Evolutionary conservation across 2,797 vertebrate species (phyloP).

Genomic region (Urophycis tenuis): DNA sequence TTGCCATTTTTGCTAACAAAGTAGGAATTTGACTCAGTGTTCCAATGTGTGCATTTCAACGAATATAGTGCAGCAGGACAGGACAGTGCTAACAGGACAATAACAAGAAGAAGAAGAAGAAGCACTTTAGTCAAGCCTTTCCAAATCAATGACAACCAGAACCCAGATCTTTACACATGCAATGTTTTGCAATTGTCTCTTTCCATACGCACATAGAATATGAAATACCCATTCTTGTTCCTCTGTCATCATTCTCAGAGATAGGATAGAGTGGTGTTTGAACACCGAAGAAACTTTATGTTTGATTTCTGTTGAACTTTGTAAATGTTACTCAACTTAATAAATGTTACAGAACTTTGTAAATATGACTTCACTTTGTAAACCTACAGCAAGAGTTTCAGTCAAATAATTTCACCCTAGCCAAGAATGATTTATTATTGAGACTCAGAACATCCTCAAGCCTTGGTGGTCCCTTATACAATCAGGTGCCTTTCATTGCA

Average conservation of each 20-base stretch:
- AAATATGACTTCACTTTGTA: constrained; percentile 33
- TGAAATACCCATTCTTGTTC: neutral
- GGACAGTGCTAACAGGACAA: too few relatives aligned
- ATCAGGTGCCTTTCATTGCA: constrained; percentile 56
- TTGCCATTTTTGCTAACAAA: too few relatives aligned
- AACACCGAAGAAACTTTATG: too few relatives aligned
- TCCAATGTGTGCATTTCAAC: too few relatives aligned
- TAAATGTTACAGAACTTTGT: too few relatives aligned
- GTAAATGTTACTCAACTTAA: too few relatives aligned
- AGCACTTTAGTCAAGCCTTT: neutral
- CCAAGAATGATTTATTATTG: constrained; percentile 47
- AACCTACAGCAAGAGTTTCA: constrained; percentile 37
- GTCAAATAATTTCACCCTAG: constrained; percentile 34
- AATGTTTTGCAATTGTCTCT: neutral
- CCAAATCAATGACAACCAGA: neutral
- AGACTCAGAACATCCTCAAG: constrained; percentile 54
- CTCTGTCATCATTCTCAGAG: neutral
- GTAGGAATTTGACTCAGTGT: too few relatives aligned
- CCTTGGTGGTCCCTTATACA: constrained; percentile 58
- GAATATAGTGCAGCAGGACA: too few relatives aligned
- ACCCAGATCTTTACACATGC: neutral
- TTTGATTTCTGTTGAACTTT: too few relatives aligned
- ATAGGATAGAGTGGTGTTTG: neutral
- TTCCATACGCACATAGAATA: neutral
- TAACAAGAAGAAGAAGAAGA: too few relatives aligned